A percentile compares a stretch with the other conserved stretches of the same genome.
These are phyloP conservation scores for Antechinus stuartii DNA, from an alignment of 2,113 vertebrate genomes.

Conservation along the genomic window DNA sequence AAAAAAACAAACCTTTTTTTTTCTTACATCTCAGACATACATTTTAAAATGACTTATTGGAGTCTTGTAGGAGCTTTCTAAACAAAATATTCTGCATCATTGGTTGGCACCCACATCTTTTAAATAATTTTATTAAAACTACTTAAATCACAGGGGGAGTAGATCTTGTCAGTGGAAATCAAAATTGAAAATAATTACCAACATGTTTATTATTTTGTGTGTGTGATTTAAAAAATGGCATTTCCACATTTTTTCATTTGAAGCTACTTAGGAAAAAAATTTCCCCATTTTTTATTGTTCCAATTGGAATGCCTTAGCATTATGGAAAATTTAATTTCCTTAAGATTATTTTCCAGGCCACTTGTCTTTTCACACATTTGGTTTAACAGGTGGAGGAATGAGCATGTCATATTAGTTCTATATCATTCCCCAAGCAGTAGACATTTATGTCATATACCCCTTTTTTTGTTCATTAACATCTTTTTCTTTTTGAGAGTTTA, in stretches of 20 bases:
- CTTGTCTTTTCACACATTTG: conserved; percentile 56
- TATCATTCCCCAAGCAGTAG: conserved; percentile 66
- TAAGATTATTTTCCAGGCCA: conserved; percentile 53
- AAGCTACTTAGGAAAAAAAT: conserved; percentile 71
- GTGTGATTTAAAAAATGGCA: conserved; percentile 79
- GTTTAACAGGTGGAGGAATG: conserved; percentile 63
- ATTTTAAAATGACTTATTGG: conserved; percentile 86
- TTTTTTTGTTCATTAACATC: conserved; percentile 49
- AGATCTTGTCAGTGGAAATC: conserved; percentile 83
- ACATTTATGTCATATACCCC: conserved; percentile 57
- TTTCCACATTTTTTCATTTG: conserved; percentile 71
- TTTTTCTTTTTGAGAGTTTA: conserved; percentile 70
- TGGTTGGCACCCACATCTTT: conserved; percentile 79
- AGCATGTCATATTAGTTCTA: conserved; percentile 70
- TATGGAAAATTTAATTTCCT: conserved; percentile 43
- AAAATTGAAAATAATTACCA: conserved; percentile 85
- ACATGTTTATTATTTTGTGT: conserved; percentile 82
- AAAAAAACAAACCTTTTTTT: conserved; percentile 85
- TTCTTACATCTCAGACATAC: conserved; percentile 89
- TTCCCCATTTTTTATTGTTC: neutral
- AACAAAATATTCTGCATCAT: conserved; percentile 83
- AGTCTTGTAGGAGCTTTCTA: conserved; percentile 82
- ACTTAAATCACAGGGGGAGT: conserved; percentile 81
- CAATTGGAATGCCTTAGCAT: neutral
- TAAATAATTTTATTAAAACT: conserved; percentile 84